These are phyloP conservation scores for Chitala chitala DNA, from an alignment of 2,113 vertebrate genomes.

Conservation along the genomic window DNA sequence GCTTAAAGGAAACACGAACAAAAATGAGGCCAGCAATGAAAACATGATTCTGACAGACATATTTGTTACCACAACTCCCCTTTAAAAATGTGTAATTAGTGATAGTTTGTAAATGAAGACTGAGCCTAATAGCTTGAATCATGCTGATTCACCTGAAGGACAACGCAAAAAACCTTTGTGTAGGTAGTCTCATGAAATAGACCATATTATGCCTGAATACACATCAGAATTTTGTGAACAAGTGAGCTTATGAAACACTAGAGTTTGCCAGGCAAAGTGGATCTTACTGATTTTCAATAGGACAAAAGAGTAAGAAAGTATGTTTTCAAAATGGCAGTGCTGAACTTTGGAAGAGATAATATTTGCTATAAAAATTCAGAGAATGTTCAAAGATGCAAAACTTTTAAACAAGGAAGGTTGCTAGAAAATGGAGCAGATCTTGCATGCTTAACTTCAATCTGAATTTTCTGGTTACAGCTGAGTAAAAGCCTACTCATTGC, in stretches of 20 bases:
- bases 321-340: slow-evolving; percentile 26
- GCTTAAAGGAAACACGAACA: no score
- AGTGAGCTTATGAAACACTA: no score
- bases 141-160: not conserved
- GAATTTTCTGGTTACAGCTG: not conserved
- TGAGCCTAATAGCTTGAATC: not conserved
- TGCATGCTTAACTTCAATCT: not conserved
- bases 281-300: not conserved
- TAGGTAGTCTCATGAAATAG: not conserved
- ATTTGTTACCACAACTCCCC: not conserved
- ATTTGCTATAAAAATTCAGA: not conserved
- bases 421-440: not conserved
- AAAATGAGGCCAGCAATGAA: not conserved
- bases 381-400: slow-evolving; percentile 24
- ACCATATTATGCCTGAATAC: not conserved
- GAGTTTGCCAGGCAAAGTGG: no score
- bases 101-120: not conserved
- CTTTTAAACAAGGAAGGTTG: not conserved
- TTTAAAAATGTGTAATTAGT: not conserved
- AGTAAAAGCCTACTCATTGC: not conserved
- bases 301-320: not conserved
- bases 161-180: no score
- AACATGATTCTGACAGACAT: not conserved
- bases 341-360: not conserved
- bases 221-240: no score